A percentile compares a stretch with the other conserved stretches of the same genome.
phyloP scores from a whole-genome alignment of 1,140 invertebrate species.

The Drosophila arawakana region DNA sequence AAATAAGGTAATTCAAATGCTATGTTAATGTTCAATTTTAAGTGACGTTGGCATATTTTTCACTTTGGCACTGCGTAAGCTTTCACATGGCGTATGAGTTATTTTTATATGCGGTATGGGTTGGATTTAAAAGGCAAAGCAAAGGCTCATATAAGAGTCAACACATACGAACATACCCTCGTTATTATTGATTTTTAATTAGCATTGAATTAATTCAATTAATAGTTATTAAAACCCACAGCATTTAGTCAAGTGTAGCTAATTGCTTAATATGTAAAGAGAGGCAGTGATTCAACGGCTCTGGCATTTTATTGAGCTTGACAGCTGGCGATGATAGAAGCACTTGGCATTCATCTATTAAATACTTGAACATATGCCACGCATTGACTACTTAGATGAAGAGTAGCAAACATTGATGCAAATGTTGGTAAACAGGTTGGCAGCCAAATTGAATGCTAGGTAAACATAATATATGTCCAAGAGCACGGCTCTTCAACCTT shows the following conservation, averaged over 20 bases:
- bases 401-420: conserved; percentile 40
- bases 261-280: conserved; percentile 53
- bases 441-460: conserved; percentile 51
- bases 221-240: conserved; percentile 52
- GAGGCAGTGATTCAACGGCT: conserved; percentile 26
- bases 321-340: conserved; percentile 32
- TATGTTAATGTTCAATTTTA: conserved; percentile 55
- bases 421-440: conserved; percentile 56
- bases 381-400: conserved; percentile 7
- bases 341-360: conserved; percentile 67
- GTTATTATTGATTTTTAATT: conserved; percentile 73
- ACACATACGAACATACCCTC: conserved; percentile 5
- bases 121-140: neutral
- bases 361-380: conserved; percentile 69
- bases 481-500: conserved; percentile 29
- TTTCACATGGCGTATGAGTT: conserved; percentile 16
- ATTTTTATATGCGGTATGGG: conserved; percentile 26
- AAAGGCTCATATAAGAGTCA: conserved; percentile 9
- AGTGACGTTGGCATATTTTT: conserved; percentile 53
- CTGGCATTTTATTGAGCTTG: conserved; percentile 60
- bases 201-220: conserved; percentile 68
- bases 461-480: conserved; percentile 57
- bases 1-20: conserved; percentile 36
- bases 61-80: conserved; percentile 19
- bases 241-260: conserved; percentile 48